phyloP scores from a whole-genome alignment of 2,113 vertebrate species.

The Cisticola juncidis region DNA sequence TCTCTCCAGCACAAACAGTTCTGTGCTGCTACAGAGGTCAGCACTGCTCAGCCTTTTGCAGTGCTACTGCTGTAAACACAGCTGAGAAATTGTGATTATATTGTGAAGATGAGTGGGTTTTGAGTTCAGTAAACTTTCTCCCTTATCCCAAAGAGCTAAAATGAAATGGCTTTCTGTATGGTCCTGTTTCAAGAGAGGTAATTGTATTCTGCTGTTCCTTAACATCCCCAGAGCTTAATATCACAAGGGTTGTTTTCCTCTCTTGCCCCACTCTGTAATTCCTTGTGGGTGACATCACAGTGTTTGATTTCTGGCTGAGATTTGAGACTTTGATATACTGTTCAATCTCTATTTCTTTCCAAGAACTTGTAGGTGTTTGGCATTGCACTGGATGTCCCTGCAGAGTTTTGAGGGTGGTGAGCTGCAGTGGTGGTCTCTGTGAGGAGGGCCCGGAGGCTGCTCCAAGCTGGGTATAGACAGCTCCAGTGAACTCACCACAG shows the following conservation, averaged over 20 bases:
- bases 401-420: not conserved
- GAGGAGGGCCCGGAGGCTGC: not conserved
- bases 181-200: not conserved
- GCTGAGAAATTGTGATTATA: not conserved
- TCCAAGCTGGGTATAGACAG: not conserved
- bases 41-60: not conserved
- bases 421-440: not conserved
- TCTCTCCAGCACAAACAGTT: not conserved
- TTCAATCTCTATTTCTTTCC: not conserved
- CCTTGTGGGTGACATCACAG: fast-evolving
- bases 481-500: not conserved
- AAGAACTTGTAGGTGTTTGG: not conserved
- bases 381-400: not conserved
- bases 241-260: not conserved
- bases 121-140: not conserved
- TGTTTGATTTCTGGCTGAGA: not conserved
- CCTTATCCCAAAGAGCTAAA: not conserved
- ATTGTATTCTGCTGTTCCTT: not conserved
- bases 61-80: not conserved
- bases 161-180: not conserved
- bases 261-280: not conserved
- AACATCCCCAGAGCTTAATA: not conserved
- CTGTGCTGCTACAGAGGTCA: not conserved
- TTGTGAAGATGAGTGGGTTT: not conserved
- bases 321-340: not conserved